Conservation (phyloP, 1,140 invertebrate species). For the Amyelois transitella region DNA sequence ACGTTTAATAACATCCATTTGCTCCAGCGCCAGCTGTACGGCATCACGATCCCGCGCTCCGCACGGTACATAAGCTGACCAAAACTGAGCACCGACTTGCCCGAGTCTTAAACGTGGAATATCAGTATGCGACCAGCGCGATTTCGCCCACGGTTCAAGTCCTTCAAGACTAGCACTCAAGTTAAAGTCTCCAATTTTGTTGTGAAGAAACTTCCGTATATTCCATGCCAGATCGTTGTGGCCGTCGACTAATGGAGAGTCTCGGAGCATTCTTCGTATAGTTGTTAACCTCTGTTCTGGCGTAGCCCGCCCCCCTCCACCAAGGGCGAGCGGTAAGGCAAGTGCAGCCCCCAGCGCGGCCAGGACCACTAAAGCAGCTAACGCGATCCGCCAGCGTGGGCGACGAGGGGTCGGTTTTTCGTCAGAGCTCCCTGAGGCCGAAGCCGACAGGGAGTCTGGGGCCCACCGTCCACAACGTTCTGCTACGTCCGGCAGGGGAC, state of each 20-base stretch:
- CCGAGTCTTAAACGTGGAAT: slow-evolving; percentile 87
- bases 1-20: slow-evolving; percentile 91
- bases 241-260: slow-evolving; percentile 80
- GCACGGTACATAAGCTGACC: slow-evolving; percentile 90
- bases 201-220: slow-evolving; percentile 86
- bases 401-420: slow-evolving; percentile 63
- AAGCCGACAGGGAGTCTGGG: slow-evolving; percentile 63
- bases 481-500: slow-evolving; percentile 69
- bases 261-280: slow-evolving; percentile 75
- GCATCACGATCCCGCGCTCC: slow-evolving; percentile 87
- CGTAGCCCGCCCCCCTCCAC: slow-evolving; percentile 72
- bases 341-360: slow-evolving; percentile 62
- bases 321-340: slow-evolving; percentile 61
- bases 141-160: slow-evolving; percentile 86
- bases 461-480: slow-evolving; percentile 71
- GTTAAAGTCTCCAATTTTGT: slow-evolving; percentile 86
- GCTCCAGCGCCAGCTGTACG: slow-evolving; percentile 89
- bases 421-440: slow-evolving; percentile 68
- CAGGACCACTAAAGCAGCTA: slow-evolving; percentile 59
- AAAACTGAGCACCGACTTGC: slow-evolving; percentile 87
- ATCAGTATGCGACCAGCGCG: slow-evolving; percentile 91
- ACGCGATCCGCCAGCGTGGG: slow-evolving; percentile 64
- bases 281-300: slow-evolving; percentile 76
- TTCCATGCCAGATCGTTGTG: slow-evolving; percentile 94
- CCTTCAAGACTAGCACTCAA: slow-evolving; percentile 83